Base-by-base conservation (phyloP, 1,140 invertebrate species). In the Cephus cinctus region DNA sequence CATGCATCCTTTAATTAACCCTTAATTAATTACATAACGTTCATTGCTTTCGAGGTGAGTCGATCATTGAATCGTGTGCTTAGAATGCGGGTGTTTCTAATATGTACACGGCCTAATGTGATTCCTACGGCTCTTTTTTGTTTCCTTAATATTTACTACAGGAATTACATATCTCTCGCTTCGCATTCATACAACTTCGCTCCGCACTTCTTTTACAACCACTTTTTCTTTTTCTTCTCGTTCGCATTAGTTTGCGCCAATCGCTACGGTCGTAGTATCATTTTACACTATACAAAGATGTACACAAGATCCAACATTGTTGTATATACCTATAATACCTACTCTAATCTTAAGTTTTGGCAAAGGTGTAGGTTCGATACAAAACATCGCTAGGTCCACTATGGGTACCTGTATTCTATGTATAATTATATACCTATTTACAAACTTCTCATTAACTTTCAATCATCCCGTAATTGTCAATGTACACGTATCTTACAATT, bases 211-310 rank as follows among this genome's bases (percentile, higher is more conserved):
- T 2, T 30, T 30, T 3, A 9, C 9, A 30, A 12, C 12, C 27
- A 2, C 12, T 12, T 30, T 12, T 30, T 30, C 3, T 30, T 30
- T 12, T 30, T 3, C 11, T 12, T 30, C 27, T 30, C 3, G 2
- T 30, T 30, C 27, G 11, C 27, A 11, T 12, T 4, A 9, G 11
- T 11, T 3, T 11, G 14, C 2, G 11, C 2, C 12, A 12, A 30
- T 36, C 31, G 22, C 34, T 49, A 52, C 47, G 43, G 54, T 50
- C 45, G 41, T 21, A 55, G 52, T 38, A 55, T 43, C 43, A 63
- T 54, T 59, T 62, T 56, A 64, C 61, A 58, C 63, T 63, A 63
- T 66, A 65, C 62, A 65, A 56, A 49, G 52, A 66, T 65, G 45
- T 63, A 66, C 57, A 59, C 43, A 60, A 56, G 51, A 61, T 58